Base-by-base conservation (phyloP, 2,888 invertebrate species). In the Masnerella sp. region DNA sequence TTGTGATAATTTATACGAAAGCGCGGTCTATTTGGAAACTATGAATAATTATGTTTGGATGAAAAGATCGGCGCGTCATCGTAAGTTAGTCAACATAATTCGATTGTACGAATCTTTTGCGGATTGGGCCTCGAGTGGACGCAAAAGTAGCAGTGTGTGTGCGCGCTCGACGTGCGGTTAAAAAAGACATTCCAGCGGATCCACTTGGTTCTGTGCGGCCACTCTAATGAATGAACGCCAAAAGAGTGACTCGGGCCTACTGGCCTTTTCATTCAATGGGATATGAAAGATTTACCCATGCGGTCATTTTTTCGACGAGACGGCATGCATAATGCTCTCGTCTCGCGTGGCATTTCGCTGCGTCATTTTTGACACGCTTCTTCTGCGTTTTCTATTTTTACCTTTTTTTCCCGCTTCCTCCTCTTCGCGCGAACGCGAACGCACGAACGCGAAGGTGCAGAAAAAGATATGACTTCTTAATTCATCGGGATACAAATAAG, bases 181-280 rank as follows among this genome's bases (percentile, higher is more conserved):
- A 80, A 78, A 82, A 80, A 77, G 81, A 82, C 82, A 83, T 82
- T 81, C 83, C 82, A 82, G 79, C 80, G 82, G 81, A 79, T 80
- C 82, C 82, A 80, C 81, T 80, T 82, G 76, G 69, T 64, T 14
- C 72, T 68, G 73, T 68, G 56, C 75, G 79, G 82, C 65, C 82
- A 84, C 83, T 84, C 83, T 80, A 83, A 82, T 81, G 84, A 84
- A 83, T 83, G 83, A 82, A 83, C 54, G 70, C 69, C 73, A 65
- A 72, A 72, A 74, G 77, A 76, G 76, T 79, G 80, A 80, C 77
- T 79, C 74, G 79, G 49, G 73, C 71, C 75, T 74, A 74, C 72
- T 73, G 75, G 70, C 77, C 74, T 75, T 74, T 75, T 75, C 73
- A 74, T 77, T 81, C 77, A 82, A 81, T 83, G 82, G 80, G 80